A percentile compares a stretch with the other conserved stretches of the same genome.
These are phyloP conservation scores for Plagodis pulveraria DNA, from an alignment of 2,888 invertebrate genomes.

Conservation along the genomic window DNA sequence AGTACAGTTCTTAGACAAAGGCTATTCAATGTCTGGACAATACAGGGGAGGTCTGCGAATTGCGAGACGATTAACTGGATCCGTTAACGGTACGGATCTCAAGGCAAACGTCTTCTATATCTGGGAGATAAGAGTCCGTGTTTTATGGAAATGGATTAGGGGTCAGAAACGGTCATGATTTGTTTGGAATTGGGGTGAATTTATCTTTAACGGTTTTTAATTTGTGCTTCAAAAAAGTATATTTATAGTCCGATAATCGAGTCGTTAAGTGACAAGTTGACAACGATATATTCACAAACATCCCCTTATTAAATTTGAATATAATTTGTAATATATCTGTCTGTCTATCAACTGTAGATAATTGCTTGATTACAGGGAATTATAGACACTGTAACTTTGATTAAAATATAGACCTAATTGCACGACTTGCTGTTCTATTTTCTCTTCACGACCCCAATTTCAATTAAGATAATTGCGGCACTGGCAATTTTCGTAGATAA, in stretches of 20 bases:
- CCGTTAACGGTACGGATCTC: slow-evolving; percentile 66
- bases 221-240: slow-evolving; percentile 3
- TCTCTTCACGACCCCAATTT: slow-evolving; percentile 30
- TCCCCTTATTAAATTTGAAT: background rate
- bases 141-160: slow-evolving; percentile 34
- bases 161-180: slow-evolving; percentile 31
- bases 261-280: slow-evolving; percentile 1
- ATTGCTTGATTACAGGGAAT: slow-evolving; percentile 20
- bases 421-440: slow-evolving; percentile 28
- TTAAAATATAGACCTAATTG: slow-evolving; percentile 30
- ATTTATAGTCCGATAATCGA: background rate
- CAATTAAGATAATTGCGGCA: slow-evolving; percentile 33
- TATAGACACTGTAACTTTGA: slow-evolving; percentile 2
- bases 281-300: background rate
- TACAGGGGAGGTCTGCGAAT: slow-evolving; percentile 46
- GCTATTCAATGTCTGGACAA: slow-evolving; percentile 72
- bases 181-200: slow-evolving; percentile 37
- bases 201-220: slow-evolving; percentile 28
- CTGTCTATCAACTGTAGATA: slow-evolving; percentile 17
- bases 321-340: slow-evolving; percentile 12
- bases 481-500: slow-evolving; percentile 28
- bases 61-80: slow-evolving; percentile 69
- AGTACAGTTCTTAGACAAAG: slow-evolving; percentile 64
- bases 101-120: slow-evolving; percentile 44
- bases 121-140: slow-evolving; percentile 41